Conservation (phyloP, 1,140 invertebrate genomes). For the Olivierus martensii region DNA sequence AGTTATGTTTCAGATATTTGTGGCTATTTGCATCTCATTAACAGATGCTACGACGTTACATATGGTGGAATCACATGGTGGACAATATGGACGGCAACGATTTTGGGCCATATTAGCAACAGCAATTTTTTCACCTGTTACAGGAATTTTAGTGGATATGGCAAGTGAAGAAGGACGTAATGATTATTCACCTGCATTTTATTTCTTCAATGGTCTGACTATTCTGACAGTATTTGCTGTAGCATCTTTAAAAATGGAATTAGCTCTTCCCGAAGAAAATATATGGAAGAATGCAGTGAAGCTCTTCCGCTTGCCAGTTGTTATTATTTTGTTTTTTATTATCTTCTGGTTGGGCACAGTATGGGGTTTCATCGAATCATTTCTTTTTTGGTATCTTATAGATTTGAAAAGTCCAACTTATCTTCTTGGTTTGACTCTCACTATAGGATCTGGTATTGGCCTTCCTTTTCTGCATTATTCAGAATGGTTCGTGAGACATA, state of each 20-base stretch:
- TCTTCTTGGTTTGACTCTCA: conserved; percentile 68
- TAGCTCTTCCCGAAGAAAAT: conserved; percentile 56
- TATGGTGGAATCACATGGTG: conserved; percentile 56
- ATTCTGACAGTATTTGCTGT: conserved; percentile 48
- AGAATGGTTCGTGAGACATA: conserved; percentile 54
- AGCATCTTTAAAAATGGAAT: conserved; percentile 56
- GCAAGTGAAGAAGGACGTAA: conserved; percentile 36
- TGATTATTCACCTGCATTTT: conserved; percentile 56
- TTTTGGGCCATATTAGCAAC: conserved; percentile 62
- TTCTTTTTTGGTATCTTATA: conserved; percentile 70
- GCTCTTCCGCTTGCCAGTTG: conserved; percentile 54
- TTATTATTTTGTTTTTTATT: conserved; percentile 54
- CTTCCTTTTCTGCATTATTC: conserved; percentile 59
- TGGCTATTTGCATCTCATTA: conserved; percentile 58
- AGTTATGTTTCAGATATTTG: conserved; percentile 58
- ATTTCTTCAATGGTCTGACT: conserved; percentile 55
- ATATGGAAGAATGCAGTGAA: conserved; percentile 51
- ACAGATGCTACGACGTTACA: conserved; percentile 69
- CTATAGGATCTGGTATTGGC: conserved; percentile 58
- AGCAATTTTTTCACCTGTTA: conserved; percentile 61
- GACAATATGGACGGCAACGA: conserved; percentile 61
- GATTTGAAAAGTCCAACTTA: conserved; percentile 59
- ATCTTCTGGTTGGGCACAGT: conserved; percentile 57
- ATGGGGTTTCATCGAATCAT: conserved; percentile 72
- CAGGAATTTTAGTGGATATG: conserved; percentile 56